Percentiles rank a stretch among this genome's conserved stretches.
These are phyloP conservation scores for Chironomus tentans DNA, from an alignment of 2,888 invertebrate species.

Conservation along the genomic window DNA sequence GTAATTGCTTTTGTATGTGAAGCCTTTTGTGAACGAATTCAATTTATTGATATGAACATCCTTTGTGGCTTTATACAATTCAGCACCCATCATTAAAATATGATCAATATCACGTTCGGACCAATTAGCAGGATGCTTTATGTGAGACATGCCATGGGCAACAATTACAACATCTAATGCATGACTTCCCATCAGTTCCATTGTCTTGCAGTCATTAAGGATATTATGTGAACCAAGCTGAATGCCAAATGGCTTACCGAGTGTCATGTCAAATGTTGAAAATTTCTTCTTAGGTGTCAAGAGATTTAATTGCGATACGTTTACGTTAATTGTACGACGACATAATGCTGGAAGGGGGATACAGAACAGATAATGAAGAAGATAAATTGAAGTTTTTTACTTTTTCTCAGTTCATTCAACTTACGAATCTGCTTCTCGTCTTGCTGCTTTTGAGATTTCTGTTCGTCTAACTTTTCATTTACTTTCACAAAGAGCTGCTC, in stretches of 20 bases:
- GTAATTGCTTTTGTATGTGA: background rate
- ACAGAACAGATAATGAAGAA: no score
- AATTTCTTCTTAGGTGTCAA: background rate
- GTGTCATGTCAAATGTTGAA: background rate
- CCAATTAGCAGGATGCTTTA: constrained; percentile 6
- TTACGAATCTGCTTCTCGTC: background rate
- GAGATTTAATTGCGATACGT: background rate
- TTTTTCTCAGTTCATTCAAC: background rate
- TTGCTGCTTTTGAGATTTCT: background rate
- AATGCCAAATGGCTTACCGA: constrained; percentile 14
- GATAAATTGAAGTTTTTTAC: background rate
- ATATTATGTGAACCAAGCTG: background rate
- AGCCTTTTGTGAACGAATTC: background rate
- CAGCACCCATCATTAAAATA: background rate
- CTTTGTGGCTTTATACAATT: constrained; percentile 8
- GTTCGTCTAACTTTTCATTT: background rate
- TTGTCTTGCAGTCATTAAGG: background rate
- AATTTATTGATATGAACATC: background rate
- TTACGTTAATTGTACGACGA: background rate
- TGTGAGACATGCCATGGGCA: constrained; percentile 2
- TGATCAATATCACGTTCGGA: constrained; percentile 3
- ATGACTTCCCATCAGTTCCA: background rate
- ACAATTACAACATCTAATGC: constrained; percentile 13
- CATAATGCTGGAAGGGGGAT: background rate
- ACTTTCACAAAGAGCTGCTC: background rate